A percentile compares a stretch with the other conserved stretches of the same genome.
These are phyloP conservation scores for Phallusia fumigata DNA, from an alignment of 23 tunicate species.

Conservation along the genomic window DNA sequence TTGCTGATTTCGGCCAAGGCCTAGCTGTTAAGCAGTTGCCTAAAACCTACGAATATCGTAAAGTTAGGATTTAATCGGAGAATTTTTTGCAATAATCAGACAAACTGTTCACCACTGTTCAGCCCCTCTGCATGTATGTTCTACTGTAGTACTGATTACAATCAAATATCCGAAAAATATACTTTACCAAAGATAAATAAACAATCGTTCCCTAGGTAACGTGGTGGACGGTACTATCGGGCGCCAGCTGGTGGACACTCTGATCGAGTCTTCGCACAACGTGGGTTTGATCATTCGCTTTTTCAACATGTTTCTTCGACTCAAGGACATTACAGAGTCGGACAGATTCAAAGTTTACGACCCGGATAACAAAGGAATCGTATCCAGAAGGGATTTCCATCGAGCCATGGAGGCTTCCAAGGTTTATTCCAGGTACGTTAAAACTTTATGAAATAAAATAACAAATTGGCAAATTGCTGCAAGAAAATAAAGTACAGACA, in stretches of 20 bases:
- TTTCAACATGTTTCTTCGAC: conserved; percentile 97
- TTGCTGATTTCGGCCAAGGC: too few relatives aligned
- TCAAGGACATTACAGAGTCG: conserved; percentile 85
- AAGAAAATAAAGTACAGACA: too few relatives aligned
- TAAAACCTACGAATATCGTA: too few relatives aligned
- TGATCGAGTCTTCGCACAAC: conserved; percentile 97
- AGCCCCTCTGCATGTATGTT: not conserved
- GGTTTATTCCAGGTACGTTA: conserved; percentile 64
- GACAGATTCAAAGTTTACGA: conserved; percentile 82
- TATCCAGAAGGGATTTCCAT: conserved; percentile 90
- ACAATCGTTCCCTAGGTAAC: conserved; percentile 42
- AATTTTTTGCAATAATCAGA: too few relatives aligned
- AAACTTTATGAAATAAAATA: too few relatives aligned
- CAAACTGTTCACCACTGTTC: not conserved
- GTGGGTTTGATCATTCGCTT: conserved; percentile 85
- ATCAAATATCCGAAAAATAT: too few relatives aligned
- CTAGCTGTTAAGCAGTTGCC: too few relatives aligned
- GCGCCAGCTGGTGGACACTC: conserved; percentile 89
- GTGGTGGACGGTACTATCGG: conserved; percentile 98
- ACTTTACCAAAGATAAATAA: too few relatives aligned
- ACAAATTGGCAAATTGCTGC: too few relatives aligned
- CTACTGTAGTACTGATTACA: not conserved
- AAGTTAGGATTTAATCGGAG: too few relatives aligned
- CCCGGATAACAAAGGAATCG: conserved; percentile 79
- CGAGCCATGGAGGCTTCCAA: conserved; percentile 93